phyloP scores from a whole-genome alignment of 2,113 vertebrate genomes.

The Periophthalmodon schlosseri region DNA sequence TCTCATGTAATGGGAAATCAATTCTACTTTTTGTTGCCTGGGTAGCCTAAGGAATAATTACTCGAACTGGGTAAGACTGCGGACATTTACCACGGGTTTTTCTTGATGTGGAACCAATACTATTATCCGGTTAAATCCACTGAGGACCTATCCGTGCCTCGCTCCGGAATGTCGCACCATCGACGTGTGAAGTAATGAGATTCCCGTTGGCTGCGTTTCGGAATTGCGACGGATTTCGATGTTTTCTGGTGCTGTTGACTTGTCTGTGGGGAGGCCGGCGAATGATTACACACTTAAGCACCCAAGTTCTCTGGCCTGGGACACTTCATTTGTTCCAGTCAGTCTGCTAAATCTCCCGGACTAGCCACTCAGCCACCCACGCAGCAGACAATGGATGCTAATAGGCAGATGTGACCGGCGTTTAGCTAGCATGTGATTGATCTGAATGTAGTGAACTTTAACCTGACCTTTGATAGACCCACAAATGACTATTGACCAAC shows the following conservation, averaged over 20 bases:
- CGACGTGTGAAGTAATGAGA: constrained; percentile 60
- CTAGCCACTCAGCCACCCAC: background rate
- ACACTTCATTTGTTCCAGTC: constrained; percentile 58
- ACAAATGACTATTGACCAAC: background rate
- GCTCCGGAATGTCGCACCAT: constrained; percentile 36
- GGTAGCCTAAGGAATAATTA: constrained; percentile 76
- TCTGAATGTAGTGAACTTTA: constrained; percentile 8
- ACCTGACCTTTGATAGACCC: constrained; percentile 8
- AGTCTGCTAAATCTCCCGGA: background rate
- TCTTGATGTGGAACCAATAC: constrained; percentile 78
- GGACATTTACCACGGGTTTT: constrained; percentile 58
- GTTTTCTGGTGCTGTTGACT: constrained; percentile 52
- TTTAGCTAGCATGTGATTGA: background rate
- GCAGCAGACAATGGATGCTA: constrained; percentile 10
- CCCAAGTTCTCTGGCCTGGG: constrained; percentile 45
- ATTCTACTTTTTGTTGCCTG: constrained; percentile 69
- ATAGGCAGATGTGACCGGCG: constrained; percentile 14
- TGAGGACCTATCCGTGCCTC: constrained; percentile 44
- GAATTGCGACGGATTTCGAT: constrained; percentile 59
- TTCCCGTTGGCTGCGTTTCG: constrained; percentile 57
- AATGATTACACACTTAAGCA: constrained; percentile 71
- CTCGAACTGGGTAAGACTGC: constrained; percentile 41
- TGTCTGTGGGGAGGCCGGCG: constrained; percentile 51
- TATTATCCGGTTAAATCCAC: constrained; percentile 70
- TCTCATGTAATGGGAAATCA: constrained; percentile 76